Percentiles rank a stretch among this genome's conserved stretches.
Evolutionary conservation across 2,888 invertebrate genomes (phyloP).

Genomic region (Lasioglossum villosulum): DNA sequence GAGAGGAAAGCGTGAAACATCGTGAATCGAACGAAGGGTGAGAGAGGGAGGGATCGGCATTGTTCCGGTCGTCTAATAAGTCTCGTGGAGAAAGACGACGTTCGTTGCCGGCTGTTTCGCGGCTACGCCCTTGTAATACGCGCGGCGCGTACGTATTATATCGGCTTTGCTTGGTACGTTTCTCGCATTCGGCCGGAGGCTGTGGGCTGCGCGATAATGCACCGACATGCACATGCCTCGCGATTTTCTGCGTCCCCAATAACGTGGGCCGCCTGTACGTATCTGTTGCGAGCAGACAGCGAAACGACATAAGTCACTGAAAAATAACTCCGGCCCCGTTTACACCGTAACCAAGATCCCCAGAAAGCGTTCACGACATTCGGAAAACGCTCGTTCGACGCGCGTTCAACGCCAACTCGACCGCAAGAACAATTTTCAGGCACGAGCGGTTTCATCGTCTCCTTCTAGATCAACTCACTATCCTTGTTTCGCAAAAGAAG

Average conservation of each 20-base stretch:
- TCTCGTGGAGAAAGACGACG: slow-evolving; percentile 28
- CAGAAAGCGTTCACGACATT: not conserved
- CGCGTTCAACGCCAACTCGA: too few species aligned
- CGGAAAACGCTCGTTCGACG: too few species aligned
- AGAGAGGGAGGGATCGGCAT: slow-evolving; percentile 8
- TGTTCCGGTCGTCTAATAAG: slow-evolving; percentile 46
- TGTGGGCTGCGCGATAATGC: slow-evolving; percentile 77
- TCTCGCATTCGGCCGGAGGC: slow-evolving; percentile 66
- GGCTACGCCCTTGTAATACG: slow-evolving; percentile 54
- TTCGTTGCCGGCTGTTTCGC: slow-evolving; percentile 32
- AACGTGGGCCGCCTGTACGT: slow-evolving; percentile 70
- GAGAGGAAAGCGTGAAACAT: not conserved
- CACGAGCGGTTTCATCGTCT: too few species aligned
- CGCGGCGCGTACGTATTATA: slow-evolving; percentile 17
- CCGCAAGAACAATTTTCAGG: too few species aligned
- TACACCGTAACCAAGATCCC: not conserved
- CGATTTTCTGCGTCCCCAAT: slow-evolving; percentile 78
- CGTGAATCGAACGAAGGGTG: not conserved
- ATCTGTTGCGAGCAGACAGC: not conserved
- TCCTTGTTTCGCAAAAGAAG: too few species aligned
- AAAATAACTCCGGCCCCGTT: not conserved
- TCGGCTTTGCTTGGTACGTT: slow-evolving; percentile 43
- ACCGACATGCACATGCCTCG: slow-evolving; percentile 70
- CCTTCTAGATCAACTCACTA: too few species aligned
- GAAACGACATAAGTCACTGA: not conserved